These are phyloP conservation scores for Euthynnus affinis DNA, from an alignment of 2,797 vertebrate genomes.

Conservation along the genomic window DNA sequence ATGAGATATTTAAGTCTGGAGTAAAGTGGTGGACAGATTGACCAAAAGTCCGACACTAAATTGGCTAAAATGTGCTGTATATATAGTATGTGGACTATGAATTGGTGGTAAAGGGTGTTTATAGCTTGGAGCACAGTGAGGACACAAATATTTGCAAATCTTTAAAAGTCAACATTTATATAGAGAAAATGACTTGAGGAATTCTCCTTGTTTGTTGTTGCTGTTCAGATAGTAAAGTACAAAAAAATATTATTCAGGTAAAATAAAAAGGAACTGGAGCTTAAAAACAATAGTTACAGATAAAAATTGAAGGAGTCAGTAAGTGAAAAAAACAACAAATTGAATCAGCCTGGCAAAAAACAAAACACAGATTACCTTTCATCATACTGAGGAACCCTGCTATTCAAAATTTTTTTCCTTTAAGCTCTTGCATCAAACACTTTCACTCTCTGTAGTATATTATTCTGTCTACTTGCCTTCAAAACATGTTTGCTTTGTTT, in stretches of 20 bases:
- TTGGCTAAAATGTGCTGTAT: not conserved
- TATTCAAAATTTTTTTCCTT: constrained; percentile 4
- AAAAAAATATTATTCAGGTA: not conserved
- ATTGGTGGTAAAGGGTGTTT: not conserved
- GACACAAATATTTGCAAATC: constrained; percentile 4
- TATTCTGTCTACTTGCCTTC: constrained; percentile 25
- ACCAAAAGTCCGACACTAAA: too few species aligned
- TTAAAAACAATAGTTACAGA: not conserved
- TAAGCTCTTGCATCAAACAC: constrained; percentile 26
- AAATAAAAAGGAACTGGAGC: not conserved
- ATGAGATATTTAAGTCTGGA: too few species aligned
- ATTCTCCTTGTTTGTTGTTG: not conserved
- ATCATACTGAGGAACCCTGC: constrained; percentile 11
- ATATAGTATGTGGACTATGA: not conserved
- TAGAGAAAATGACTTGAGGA: not conserved
- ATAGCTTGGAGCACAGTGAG: not conserved
- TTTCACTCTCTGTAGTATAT: constrained; percentile 3
- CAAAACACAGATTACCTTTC: constrained; percentile 13
- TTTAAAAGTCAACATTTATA: not conserved
- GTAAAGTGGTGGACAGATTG: too few species aligned
- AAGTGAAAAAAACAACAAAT: not conserved
- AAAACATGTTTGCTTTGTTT: constrained; percentile 27
- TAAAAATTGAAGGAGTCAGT: not conserved
- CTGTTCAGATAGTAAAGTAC: not conserved
- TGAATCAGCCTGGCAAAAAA: not conserved